phyloP scores from a whole-genome alignment of 2,113 vertebrate genomes.

The Pelecanoides urinatrix region DNA sequence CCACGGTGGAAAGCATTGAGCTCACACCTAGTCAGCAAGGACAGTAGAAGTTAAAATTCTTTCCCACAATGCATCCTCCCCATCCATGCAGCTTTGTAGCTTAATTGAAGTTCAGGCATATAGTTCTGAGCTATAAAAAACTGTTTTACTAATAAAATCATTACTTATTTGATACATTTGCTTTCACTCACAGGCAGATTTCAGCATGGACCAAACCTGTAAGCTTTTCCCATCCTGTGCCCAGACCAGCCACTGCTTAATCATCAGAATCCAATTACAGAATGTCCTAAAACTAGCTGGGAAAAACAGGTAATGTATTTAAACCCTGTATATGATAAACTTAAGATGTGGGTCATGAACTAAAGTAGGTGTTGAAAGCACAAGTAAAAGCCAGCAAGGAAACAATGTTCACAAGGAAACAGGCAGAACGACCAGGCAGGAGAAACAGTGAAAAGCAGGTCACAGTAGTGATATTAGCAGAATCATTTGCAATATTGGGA shows the following conservation, averaged over 20 bases:
- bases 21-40: background rate
- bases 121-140: background rate
- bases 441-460: background rate
- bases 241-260: background rate
- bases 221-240: background rate
- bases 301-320: background rate
- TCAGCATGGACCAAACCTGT: background rate
- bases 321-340: background rate
- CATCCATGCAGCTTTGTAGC: background rate
- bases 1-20: background rate
- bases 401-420: background rate
- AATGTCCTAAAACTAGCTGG: background rate
- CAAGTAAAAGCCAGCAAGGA: background rate
- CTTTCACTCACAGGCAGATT: background rate
- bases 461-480: background rate
- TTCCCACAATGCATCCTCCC: background rate
- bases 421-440: background rate
- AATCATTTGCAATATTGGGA: background rate
- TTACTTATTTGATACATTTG: background rate
- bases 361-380: background rate
- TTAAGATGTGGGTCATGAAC: background rate
- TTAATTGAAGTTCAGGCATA: background rate
- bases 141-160: background rate
- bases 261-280: background rate
- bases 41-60: background rate